A percentile compares a stretch with the other conserved stretches of the same genome.
Conservation (phyloP, 2,797 vertebrate genomes). For the Luscinia luscinia region DNA sequence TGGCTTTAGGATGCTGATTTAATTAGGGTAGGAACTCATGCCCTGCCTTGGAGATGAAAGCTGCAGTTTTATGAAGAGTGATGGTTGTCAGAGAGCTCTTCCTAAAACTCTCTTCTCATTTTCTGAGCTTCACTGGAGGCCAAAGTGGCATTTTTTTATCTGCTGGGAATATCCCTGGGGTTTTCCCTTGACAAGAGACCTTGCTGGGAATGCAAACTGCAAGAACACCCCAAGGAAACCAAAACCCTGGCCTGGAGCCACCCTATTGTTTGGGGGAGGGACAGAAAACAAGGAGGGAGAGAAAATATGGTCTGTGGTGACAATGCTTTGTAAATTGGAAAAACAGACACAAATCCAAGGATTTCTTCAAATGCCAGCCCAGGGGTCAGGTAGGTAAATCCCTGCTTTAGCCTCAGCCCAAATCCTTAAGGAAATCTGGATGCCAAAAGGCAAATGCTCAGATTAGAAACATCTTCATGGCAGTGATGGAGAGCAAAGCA, state of each 20-base stretch:
- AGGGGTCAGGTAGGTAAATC: conserved; percentile 11
- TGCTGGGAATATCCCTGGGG: background rate
- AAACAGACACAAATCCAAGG: background rate
- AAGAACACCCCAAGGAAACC: background rate
- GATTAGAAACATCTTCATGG: background rate
- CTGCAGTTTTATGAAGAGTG: background rate
- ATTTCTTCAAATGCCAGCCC: background rate
- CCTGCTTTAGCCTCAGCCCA: background rate
- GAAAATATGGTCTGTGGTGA: background rate
- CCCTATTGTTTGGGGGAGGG: background rate
- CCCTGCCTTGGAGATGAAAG: background rate
- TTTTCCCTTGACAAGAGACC: background rate
- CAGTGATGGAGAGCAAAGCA: background rate
- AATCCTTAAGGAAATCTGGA: background rate
- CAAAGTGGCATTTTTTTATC: background rate
- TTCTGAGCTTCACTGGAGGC: background rate
- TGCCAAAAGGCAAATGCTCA: background rate
- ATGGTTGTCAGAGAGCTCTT: background rate
- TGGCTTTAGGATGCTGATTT: conserved; percentile 7
- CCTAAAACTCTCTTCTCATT: background rate
- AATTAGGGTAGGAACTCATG: background rate
- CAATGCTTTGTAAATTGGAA: background rate
- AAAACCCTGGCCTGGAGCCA: conserved; percentile 15
- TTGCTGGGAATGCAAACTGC: background rate
- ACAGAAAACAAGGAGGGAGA: background rate